phyloP scores from a whole-genome alignment of 2,888 invertebrate species.

The Agriopis leucophaearia region DNA sequence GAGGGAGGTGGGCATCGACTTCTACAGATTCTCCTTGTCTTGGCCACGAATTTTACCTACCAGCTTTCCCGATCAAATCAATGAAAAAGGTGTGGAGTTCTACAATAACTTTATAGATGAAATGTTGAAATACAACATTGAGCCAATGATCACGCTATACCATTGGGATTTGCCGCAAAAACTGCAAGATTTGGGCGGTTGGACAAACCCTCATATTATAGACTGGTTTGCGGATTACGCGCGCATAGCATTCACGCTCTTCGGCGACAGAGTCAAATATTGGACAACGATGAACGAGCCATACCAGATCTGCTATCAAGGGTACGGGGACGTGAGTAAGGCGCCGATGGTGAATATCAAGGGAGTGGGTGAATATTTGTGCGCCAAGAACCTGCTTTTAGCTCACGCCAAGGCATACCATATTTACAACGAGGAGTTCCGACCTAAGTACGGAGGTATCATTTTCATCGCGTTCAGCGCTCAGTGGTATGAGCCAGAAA shows the following conservation, averaged over 20 bases:
- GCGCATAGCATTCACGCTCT: conserved; percentile 65
- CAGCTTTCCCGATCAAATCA: conserved; percentile 80
- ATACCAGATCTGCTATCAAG: conserved; percentile 61
- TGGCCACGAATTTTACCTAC: conserved; percentile 88
- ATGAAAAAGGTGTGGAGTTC: conserved; percentile 85
- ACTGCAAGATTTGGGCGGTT: conserved; percentile 83
- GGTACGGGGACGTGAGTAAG: conserved; percentile 67
- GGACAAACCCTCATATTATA: conserved; percentile 70
- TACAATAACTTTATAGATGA: conserved; percentile 88
- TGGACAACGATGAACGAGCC: conserved; percentile 88
- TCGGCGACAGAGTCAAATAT: conserved; percentile 78
- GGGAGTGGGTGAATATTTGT: conserved; percentile 79
- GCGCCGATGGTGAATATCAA: conserved; percentile 66
- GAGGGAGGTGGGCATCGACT: conserved; percentile 71
- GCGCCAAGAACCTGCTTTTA: conserved; percentile 74
- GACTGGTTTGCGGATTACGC: conserved; percentile 79
- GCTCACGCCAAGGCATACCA: conserved; percentile 84
- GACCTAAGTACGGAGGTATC: conserved; percentile 67
- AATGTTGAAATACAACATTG: conserved; percentile 85
- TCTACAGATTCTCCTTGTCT: conserved; percentile 85
- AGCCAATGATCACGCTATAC: conserved; percentile 84
- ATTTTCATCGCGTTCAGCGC: conserved; percentile 83
- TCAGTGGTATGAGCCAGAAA: conserved; percentile 75
- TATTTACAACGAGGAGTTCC: conserved; percentile 67
- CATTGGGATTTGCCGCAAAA: conserved; percentile 81